Evolutionary conservation across 2,113 vertebrate genomes (phyloP), one percentile per base, ranked within the genome.

Genomic region (Nannospalax galili): DNA sequence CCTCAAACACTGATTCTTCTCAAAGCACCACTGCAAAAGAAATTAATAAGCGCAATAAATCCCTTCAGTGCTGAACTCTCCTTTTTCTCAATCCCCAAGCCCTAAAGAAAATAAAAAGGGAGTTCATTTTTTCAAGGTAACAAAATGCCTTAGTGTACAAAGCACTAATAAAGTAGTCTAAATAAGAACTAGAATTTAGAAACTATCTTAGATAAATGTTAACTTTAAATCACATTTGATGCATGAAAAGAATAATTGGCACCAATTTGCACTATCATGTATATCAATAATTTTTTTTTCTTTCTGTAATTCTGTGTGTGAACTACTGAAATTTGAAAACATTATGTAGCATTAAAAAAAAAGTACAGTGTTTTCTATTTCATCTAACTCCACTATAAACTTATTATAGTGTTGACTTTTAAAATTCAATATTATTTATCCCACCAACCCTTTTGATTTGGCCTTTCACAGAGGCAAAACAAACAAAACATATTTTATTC

Each of bases 281-380:
- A 11, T 32, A 7, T 95, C 45, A 90, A 56, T 52, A 95, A 92
- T 84, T 45, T 65, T 30, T 16, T 2, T 2, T 30, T 37, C 40
- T 7, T 28, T 70, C 87, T 84, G 0, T 91, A 48, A 64, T 93
- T 97, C 60, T 64, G 24, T 52, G 42, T 96, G 87, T 75, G 84
- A 95, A 69, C 81, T 64, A 64, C 42, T 73, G 86, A 72, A 79
- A 64, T 62, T 74, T 94, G 87, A 96, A 95, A 98, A 89, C 4
- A 26, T 8, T 73, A 89, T 12, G 19, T 7, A 22, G 95, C 96
- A 1, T 65, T 86, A 94, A 95, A 62, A 96, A 92, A 91, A 84
- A 70, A 11, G 81, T 79, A 52, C 48, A 52, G 48, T 22, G 72
- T 69, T 26, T 5, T 30, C 42, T 35, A 24, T 64, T 65, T 22